Base-by-base conservation (phyloP, 2,113 vertebrate species). In the Misgurnus mizolepis region DNA sequence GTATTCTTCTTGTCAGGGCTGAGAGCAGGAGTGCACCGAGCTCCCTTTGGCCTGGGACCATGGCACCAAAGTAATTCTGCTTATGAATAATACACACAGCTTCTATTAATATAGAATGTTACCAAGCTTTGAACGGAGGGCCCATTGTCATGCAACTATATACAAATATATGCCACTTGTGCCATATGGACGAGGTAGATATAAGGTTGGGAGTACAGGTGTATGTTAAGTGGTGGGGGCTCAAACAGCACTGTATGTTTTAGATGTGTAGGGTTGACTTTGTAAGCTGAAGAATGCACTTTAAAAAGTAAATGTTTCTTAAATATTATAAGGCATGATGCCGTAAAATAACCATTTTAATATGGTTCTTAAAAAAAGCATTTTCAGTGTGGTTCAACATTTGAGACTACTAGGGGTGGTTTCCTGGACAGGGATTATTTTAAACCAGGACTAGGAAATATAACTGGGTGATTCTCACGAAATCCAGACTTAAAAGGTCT, bases 41-140 rank as follows among this genome's bases (percentile, higher is more conserved):
- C 67, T 71, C 67, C 70, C 76, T 83, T 76, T 80, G 81, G 62
- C 79, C 86, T 85, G 88, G 87, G 89, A 89, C 85, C 88, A 82
- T 85, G 78, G 78, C 89, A 87, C 84, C 83, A 86, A 86, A 87
- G 87, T 90, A 90, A 88, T 82, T 84, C 79, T 84, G 85, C 66
- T 83, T 83, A 93, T 94, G 84, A 94, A 94, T 94, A 90, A 95
- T 92, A 88, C 80, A 93, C 86, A 22, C 12, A 68, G 14, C 76
- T 90, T 87, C 88, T 89, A 91, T 92, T 92, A 92, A 91, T 92
- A 86, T 87, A 85, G 40, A 88, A 90, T 88, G 86, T 82, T 69
- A 78, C 83, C 85, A 82, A 85, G 84, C 81, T 87, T 86, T 85
- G 67, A 86, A 72, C 83, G 79, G 45, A 89, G 78, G 85, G 88